Percentiles rank a stretch among this genome's conserved stretches.
Conservation (phyloP, 2,888 invertebrate species). For the Eupithecia exiguata region DNA sequence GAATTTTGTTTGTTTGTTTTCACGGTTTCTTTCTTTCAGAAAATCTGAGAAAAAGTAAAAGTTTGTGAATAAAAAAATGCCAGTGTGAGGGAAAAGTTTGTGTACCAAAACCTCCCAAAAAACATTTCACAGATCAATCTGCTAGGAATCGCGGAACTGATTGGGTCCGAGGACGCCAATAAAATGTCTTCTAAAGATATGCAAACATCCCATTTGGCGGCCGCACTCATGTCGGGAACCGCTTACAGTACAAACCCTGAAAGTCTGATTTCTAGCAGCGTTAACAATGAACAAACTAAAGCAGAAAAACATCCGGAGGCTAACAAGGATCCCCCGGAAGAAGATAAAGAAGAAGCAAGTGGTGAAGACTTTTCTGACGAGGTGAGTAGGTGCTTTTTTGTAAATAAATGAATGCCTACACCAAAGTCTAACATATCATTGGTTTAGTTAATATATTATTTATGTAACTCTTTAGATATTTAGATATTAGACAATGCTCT, state of each 20-base stretch:
- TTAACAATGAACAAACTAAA: conserved; percentile 57
- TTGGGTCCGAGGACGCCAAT: conserved; percentile 6
- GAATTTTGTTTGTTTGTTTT: no score
- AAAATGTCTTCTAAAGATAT: conserved; percentile 64
- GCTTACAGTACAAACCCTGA: conserved; percentile 53
- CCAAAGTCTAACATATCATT: background rate
- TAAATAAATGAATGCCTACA: background rate
- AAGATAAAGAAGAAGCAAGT: conserved; percentile 78
- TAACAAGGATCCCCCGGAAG: conserved; percentile 63
- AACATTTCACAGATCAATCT: background rate
- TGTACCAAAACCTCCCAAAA: background rate
- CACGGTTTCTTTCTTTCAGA: background rate
- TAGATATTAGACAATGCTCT: background rate
- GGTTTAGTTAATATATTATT: background rate
- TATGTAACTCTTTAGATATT: background rate
- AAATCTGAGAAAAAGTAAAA: background rate
- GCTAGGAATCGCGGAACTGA: background rate
- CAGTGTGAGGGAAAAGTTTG: background rate
- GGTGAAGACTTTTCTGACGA: conserved; percentile 80
- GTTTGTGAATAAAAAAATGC: background rate
- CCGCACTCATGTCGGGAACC: conserved; percentile 76
- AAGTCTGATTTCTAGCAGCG: conserved; percentile 40
- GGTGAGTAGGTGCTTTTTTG: conserved; percentile 50
- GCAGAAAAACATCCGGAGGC: conserved; percentile 60
- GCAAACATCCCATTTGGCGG: conserved; percentile 79